Percentiles rank a stretch among this genome's conserved stretches.
Evolutionary conservation across 92 coral and sea anemone species (phyloP).

Genomic region (Isaurus tuberculatus): DNA sequence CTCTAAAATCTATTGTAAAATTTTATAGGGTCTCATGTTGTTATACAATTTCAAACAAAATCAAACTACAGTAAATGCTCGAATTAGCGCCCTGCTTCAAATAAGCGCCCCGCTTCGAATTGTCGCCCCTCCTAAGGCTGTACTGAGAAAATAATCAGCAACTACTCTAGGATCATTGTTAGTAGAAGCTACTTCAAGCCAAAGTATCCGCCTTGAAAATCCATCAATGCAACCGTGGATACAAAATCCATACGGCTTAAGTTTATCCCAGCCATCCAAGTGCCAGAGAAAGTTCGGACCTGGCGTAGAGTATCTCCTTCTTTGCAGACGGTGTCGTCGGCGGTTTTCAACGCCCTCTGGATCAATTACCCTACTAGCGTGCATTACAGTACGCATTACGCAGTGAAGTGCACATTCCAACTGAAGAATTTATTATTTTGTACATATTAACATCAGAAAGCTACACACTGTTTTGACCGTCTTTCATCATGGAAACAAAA

Average conservation of each 20-base stretch:
- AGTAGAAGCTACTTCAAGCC: constrained; percentile 56
- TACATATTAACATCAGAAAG: not conserved
- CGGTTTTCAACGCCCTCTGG: too few relatives aligned
- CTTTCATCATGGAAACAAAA: not conserved
- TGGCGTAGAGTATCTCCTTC: too few relatives aligned
- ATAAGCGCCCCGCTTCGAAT: constrained; percentile 50
- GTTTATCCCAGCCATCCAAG: too few relatives aligned
- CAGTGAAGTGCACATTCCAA: not conserved
- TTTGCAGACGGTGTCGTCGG: too few relatives aligned
- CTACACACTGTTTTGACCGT: not conserved
- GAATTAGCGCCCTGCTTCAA: constrained; percentile 56
- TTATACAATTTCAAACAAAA: too few relatives aligned
- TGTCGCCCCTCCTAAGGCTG: constrained; percentile 44
- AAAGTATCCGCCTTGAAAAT: constrained; percentile 57
- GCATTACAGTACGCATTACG: too few relatives aligned
- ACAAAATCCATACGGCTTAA: constrained; percentile 50
- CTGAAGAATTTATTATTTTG: not conserved
- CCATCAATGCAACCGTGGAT: constrained; percentile 59
- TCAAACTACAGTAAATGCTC: not conserved
- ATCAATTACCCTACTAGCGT: too few relatives aligned
- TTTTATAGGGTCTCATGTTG: too few relatives aligned
- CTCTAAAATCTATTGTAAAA: too few relatives aligned
- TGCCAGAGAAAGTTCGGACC: too few relatives aligned
- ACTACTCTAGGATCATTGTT: constrained; percentile 50
- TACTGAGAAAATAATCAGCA: constrained; percentile 33